These are phyloP conservation scores for Bombus picipes DNA, from an alignment of 1,140 invertebrate genomes.

Conservation along the genomic window DNA sequence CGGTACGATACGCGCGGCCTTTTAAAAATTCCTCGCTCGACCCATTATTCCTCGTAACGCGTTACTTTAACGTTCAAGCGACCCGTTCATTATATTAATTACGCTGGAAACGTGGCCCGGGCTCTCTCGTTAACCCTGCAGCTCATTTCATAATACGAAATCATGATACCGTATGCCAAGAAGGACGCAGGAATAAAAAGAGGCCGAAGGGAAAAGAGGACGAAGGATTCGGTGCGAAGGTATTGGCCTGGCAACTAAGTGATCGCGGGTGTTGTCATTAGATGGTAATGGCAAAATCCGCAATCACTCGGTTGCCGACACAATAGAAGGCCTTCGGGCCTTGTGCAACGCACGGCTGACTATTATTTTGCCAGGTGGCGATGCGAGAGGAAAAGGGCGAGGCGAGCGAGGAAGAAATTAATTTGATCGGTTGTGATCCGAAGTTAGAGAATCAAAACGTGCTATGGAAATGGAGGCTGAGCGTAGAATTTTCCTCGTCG, in stretches of 20 bases:
- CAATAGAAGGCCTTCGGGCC: too few relatives aligned
- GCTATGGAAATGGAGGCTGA: not conserved
- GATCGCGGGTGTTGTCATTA: too few relatives aligned
- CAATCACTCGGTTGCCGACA: too few relatives aligned
- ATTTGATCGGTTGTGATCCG: not conserved
- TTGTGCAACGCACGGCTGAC: not conserved
- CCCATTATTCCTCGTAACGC: slow-evolving; percentile 68
- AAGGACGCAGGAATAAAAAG: not conserved
- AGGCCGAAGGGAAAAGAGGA: not conserved
- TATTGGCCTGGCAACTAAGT: too few relatives aligned
- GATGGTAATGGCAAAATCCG: too few relatives aligned
- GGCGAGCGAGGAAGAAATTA: not conserved
- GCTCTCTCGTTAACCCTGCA: slow-evolving; percentile 62
- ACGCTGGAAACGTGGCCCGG: slow-evolving; percentile 52
- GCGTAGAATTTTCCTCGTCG: not conserved
- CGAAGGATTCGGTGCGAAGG: too few relatives aligned
- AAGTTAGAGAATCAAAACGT: not conserved
- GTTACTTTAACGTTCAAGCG: slow-evolving; percentile 72
- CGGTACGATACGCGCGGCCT: not conserved
- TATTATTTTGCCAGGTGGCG: not conserved
- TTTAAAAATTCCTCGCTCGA: not conserved
- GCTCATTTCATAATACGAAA: slow-evolving; percentile 63
- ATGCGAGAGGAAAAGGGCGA: too few relatives aligned
- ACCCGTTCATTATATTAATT: slow-evolving; percentile 72
- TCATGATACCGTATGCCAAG: slow-evolving; percentile 36